These are phyloP conservation scores for Aporrectodea caliginosa DNA, from an alignment of 1,140 invertebrate species.

Conservation along the genomic window DNA sequence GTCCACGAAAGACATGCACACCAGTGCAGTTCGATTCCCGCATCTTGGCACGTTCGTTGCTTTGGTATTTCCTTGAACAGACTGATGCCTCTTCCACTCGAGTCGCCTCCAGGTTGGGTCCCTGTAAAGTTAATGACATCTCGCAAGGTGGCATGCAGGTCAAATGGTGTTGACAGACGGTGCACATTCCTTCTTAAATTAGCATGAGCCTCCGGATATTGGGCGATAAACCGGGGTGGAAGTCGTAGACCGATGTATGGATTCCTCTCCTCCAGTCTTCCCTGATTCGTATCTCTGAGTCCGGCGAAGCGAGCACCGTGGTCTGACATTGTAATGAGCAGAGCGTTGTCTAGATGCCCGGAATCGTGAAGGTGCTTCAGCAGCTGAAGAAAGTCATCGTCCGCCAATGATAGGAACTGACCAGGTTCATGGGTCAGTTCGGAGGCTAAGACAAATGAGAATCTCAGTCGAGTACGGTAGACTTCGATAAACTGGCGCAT, in stretches of 20 bases:
- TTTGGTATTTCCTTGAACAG: slow-evolving; percentile 63
- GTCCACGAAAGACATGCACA: slow-evolving; percentile 83
- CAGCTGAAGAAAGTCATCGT: slow-evolving; percentile 35
- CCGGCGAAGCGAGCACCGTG: slow-evolving; percentile 63
- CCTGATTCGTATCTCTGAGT: slow-evolving; percentile 72
- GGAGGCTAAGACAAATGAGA: slow-evolving; percentile 32
- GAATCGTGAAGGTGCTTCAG: slow-evolving; percentile 36
- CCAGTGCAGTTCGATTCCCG: slow-evolving; percentile 89
- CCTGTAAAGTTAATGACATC: slow-evolving; percentile 59
- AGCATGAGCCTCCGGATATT: slow-evolving; percentile 58
- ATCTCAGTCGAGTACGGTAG: slow-evolving; percentile 10
- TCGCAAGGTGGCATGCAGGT: slow-evolving; percentile 70
- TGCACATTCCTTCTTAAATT: slow-evolving; percentile 57
- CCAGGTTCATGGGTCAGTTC: slow-evolving; percentile 37
- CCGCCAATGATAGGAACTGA: slow-evolving; percentile 33
- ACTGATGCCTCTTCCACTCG: slow-evolving; percentile 62
- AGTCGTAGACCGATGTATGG: slow-evolving; percentile 75
- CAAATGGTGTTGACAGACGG: slow-evolving; percentile 72
- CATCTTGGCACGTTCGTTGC: slow-evolving; percentile 76
- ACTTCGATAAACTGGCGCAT: slow-evolving; percentile 59
- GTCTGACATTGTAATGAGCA: slow-evolving; percentile 43
- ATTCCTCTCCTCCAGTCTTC: slow-evolving; percentile 81
- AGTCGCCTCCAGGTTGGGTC: background rate
- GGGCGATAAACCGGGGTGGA: slow-evolving; percentile 65
- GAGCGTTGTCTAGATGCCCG: slow-evolving; percentile 37